Conservation (phyloP, 2,888 invertebrate species). For the Tenthredo scrophulariae region DNA sequence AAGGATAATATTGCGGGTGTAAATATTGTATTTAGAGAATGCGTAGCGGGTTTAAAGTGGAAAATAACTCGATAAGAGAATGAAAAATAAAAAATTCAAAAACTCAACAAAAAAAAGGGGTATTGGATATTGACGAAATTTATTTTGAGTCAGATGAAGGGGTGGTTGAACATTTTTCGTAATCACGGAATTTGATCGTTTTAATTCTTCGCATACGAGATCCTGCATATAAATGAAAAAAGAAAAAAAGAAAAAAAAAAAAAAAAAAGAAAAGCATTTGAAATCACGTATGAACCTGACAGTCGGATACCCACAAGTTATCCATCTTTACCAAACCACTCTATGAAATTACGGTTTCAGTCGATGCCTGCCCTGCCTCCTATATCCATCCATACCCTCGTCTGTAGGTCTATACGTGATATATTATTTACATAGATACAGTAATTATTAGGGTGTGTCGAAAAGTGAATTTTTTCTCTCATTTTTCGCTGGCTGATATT, state of each 20-base stretch:
- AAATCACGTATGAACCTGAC: neutral
- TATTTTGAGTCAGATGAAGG: neutral
- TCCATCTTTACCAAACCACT: neutral
- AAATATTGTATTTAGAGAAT: neutral
- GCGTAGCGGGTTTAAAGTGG: neutral
- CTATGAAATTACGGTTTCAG: slow-evolving; percentile 1
- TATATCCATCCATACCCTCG: neutral
- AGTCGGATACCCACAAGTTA: neutral
- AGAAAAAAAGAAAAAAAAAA: too few species aligned
- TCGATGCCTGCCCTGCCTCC: neutral
- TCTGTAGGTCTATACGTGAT: neutral
- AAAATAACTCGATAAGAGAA: neutral
- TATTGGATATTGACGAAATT: neutral
- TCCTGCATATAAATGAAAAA: neutral
- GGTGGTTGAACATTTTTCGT: neutral
- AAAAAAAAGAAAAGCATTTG: neutral
- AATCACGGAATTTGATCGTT: neutral
- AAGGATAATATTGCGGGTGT: neutral
- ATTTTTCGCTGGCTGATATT: too few species aligned
- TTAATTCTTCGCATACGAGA: neutral
- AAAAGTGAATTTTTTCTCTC: too few species aligned
- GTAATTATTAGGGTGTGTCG: neutral
- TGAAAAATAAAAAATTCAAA: neutral
- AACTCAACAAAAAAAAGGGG: neutral
- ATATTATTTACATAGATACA: neutral